Conservation (phyloP, 2,797 vertebrate genomes). For the Sebastes steindachneri region DNA sequence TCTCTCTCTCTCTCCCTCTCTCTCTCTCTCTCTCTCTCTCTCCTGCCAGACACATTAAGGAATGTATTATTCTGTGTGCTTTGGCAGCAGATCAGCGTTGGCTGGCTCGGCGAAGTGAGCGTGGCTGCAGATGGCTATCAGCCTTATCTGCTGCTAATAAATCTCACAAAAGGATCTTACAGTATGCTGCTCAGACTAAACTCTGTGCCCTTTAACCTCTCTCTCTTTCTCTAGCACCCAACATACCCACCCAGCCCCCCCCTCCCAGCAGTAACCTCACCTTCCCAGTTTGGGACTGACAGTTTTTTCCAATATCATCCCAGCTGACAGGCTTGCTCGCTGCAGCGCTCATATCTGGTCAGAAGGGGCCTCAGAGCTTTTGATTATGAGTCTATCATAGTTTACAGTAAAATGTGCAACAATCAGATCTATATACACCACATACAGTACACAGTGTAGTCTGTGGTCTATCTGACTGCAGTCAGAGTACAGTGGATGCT, state of each 20-base stretch:
- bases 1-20: background rate
- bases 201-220: slow-evolving; percentile 34
- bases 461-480: slow-evolving; percentile 32
- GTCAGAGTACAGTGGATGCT: slow-evolving; percentile 6
- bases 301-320: slow-evolving; percentile 29
- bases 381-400: slow-evolving; percentile 19
- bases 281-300: background rate
- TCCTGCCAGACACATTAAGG: slow-evolving; percentile 67
- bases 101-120: slow-evolving; percentile 60
- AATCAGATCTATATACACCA: slow-evolving; percentile 47
- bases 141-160: slow-evolving; percentile 78
- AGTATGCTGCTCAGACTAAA: slow-evolving; percentile 44
- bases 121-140: slow-evolving; percentile 78
- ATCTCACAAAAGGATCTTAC: slow-evolving; percentile 67
- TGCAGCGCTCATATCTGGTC: slow-evolving; percentile 6
- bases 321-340: background rate
- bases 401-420: slow-evolving; percentile 46
- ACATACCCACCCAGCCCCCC: background rate
- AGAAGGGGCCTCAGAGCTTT: slow-evolving; percentile 8
- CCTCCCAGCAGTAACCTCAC: background rate
- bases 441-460: slow-evolving; percentile 33
- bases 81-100: slow-evolving; percentile 66
- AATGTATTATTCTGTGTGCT: slow-evolving; percentile 74
- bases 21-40: background rate
- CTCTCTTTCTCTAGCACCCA: background rate